phyloP scores from a whole-genome alignment of 2,113 vertebrate genomes.

The Charadrius vociferus region DNA sequence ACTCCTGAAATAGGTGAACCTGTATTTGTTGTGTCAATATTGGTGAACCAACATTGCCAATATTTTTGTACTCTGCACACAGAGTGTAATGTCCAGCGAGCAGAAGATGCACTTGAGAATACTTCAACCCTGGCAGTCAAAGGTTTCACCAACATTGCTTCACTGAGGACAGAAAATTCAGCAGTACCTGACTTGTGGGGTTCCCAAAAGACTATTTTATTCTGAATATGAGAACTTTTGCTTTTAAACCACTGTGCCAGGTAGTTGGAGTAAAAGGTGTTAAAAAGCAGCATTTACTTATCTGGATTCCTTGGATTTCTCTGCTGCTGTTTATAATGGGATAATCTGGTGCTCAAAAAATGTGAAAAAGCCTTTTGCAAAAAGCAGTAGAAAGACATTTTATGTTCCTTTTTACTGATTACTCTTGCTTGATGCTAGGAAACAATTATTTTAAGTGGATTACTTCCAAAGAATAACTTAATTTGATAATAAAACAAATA shows the following conservation, averaged over 20 bases:
- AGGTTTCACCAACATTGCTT: neutral
- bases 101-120: neutral
- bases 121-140: neutral
- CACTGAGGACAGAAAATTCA: neutral
- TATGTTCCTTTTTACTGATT: conserved; percentile 48
- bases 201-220: neutral
- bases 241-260: neutral
- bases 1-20: neutral
- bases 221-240: neutral
- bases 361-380: conserved; percentile 5
- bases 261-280: neutral
- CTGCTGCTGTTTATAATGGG: neutral
- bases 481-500: conserved; percentile 60
- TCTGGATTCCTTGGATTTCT: conserved; percentile 1
- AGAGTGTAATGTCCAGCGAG: neutral
- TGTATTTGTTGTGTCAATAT: neutral
- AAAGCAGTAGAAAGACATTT: conserved; percentile 11
- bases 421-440: conserved; percentile 45
- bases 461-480: conserved; percentile 58
- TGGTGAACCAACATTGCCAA: neutral
- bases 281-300: neutral
- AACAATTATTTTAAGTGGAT: conserved; percentile 67
- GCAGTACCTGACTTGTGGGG: neutral
- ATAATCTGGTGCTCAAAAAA: conserved; percentile 24
- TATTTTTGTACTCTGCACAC: neutral